phyloP scores from a whole-genome alignment of 2,888 invertebrate genomes.

The Perizoma flavofasciatum region DNA sequence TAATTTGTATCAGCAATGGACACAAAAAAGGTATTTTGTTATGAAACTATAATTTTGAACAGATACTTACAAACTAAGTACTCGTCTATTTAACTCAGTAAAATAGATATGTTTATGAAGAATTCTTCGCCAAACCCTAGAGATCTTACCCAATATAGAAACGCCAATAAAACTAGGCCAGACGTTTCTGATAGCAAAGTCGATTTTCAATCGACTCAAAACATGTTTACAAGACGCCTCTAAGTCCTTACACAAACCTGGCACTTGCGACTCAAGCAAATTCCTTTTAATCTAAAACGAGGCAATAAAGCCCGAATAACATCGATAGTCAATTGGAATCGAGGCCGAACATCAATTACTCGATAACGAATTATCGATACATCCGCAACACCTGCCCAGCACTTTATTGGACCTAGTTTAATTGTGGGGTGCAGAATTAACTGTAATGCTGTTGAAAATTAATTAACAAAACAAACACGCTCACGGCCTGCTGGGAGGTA shows the following conservation, averaged over 20 bases:
- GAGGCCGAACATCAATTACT: slow-evolving; percentile 53
- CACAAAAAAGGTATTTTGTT: no score
- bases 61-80: background rate
- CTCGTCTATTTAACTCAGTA: background rate
- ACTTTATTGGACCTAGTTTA: slow-evolving; percentile 25
- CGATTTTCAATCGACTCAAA: slow-evolving; percentile 17
- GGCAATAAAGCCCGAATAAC: slow-evolving; percentile 51
- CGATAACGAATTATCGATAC: slow-evolving; percentile 56
- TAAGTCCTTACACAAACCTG: slow-evolving; percentile 21
- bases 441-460: slow-evolving; percentile 39
- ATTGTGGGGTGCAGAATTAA: slow-evolving; percentile 36
- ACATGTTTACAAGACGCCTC: slow-evolving; percentile 21
- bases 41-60: background rate
- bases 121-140: background rate
- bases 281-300: slow-evolving; percentile 41
- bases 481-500: no score
- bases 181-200: slow-evolving; percentile 7
- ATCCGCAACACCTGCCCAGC: slow-evolving; percentile 56
- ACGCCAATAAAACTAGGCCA: slow-evolving; percentile 15
- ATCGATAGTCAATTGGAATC: slow-evolving; percentile 45
- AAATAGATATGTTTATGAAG: slow-evolving; percentile 3
- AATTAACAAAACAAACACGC: slow-evolving; percentile 6
- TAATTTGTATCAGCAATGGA: no score
- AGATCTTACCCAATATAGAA: slow-evolving; percentile 11
- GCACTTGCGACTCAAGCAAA: slow-evolving; percentile 27